Percentiles rank a stretch among this genome's conserved stretches.
phyloP scores from a whole-genome alignment of 2,113 vertebrate species.

The Dermatemys mawii region DNA sequence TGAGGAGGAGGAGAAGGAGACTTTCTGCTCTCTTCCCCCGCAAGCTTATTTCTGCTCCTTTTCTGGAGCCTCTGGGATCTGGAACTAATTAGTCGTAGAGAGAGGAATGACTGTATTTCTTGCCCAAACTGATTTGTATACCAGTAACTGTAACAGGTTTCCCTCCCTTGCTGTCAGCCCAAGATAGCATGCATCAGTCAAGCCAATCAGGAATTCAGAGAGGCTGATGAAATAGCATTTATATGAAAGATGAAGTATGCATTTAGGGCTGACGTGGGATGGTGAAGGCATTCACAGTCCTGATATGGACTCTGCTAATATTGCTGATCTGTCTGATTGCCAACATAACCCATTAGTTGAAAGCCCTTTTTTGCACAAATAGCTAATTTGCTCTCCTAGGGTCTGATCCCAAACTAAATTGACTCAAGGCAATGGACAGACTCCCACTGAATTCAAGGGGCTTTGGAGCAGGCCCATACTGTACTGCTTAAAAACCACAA shows the following conservation, averaged over 20 bases:
- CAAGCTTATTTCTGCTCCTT: conserved; percentile 7
- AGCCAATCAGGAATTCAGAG: conserved; percentile 15
- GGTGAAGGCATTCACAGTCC: not conserved
- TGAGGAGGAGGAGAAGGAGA: conserved; percentile 49
- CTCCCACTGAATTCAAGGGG: rapidly evolving
- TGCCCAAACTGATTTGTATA: conserved; percentile 5
- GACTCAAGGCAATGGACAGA: rapidly evolving
- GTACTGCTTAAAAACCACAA: rapidly evolving
- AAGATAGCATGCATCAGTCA: not conserved
- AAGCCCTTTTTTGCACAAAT: not conserved
- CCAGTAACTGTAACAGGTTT: not conserved
- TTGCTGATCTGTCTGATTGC: rapidly evolving
- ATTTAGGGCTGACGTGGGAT: conserved; percentile 13
- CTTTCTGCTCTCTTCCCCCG: not conserved
- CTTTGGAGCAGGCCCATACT: not conserved
- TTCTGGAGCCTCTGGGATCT: conserved; percentile 23
- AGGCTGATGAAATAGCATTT: conserved; percentile 44
- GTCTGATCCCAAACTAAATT: not conserved
- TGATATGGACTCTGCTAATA: not conserved
- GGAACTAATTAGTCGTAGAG: conserved; percentile 37
- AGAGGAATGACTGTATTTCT: not conserved
- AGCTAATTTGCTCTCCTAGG: not conserved
- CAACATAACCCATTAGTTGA: conserved; percentile 4
- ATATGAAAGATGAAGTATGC: conserved; percentile 45
- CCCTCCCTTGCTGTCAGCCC: conserved; percentile 3